Base-by-base conservation (phyloP, 1,140 invertebrate genomes). In the Lasioglossum albipes region DNA sequence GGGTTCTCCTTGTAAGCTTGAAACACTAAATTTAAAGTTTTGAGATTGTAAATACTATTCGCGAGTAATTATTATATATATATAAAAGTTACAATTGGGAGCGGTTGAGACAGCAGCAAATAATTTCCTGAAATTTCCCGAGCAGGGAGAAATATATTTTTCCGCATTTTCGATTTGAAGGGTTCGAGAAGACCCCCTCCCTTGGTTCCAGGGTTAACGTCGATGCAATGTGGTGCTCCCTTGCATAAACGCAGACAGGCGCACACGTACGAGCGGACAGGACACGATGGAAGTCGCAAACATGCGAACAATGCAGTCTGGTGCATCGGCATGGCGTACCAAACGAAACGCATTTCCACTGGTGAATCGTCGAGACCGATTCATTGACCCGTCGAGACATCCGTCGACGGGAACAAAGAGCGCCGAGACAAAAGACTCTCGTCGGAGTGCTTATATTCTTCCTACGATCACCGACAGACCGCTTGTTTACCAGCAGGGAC, bases 321-420 rank as follows among this genome's bases (percentile, higher is more conserved):
- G 75, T 77, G 75, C 68, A 71, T 77, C 74, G 75, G 27, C 78
- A 45, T 31, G 71, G 75, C 49, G 64, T 77, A 61, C 54, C 70
- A 65, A 86, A 86, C 71, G 72, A 77, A 81, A 85, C 68, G 84
- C 84, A 69, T 87, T 87, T 87, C 78, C 85, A 83, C 81, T 22
- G 57, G 52, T 66, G 85, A 86, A 76, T 87, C 85, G 84, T 86
- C 79, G 84, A 74, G 81, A 49, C 85, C 82, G 85, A 87, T 87
- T 87, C 85, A 86, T 86, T 87, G 84, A 86, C 85, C 82, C 84
- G 82, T 81, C 84, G 84, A 86, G 85, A 87, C 84, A 85, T 82
- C 81, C 84, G 84, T 86, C 84, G 81, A 86, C 73, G 69, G 45
- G 85, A 84, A 87, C 84, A 86, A 87, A 87, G 84, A 84, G 49